These are phyloP conservation scores for Acrobasis consociella DNA, from an alignment of 2,888 invertebrate genomes.

Conservation along the genomic window DNA sequence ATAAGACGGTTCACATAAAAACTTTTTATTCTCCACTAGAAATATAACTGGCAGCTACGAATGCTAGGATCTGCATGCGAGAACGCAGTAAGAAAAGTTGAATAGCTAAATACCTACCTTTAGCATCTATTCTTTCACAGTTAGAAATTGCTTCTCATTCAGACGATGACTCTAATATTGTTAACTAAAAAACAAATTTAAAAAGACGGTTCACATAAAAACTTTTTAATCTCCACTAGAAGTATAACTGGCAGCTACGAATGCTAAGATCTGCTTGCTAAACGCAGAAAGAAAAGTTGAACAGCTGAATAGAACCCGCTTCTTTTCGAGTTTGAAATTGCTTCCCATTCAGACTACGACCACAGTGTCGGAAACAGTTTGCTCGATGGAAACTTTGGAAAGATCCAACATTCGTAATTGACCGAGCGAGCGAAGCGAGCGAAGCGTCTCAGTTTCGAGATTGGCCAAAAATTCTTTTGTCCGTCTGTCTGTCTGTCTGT, in stretches of 20 bases:
- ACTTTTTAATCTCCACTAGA: background rate
- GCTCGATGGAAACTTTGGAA: no score
- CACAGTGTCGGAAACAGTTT: conserved; percentile 36
- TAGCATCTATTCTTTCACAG: no score
- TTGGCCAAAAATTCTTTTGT: no score
- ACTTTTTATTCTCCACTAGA: background rate
- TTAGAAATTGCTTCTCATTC: no score
- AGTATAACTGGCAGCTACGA: background rate
- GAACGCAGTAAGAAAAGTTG: conserved; percentile 2
- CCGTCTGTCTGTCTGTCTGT: no score
- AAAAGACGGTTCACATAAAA: background rate
- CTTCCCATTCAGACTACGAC: conserved; percentile 49
- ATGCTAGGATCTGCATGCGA: background rate
- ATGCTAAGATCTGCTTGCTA: background rate
- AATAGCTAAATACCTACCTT: no score
- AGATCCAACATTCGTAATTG: no score
- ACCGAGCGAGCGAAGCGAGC: no score
- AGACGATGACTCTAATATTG: no score
- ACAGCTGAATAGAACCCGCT: conserved; percentile 29
- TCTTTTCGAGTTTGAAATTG: conserved; percentile 55
- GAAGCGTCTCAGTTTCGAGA: no score
- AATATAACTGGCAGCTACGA: background rate
- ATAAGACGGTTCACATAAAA: background rate
- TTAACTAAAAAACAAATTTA: no score
- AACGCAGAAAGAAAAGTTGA: conserved; percentile 1